Conservation (phyloP, 2,888 invertebrate species). For the Masnerella sp. region DNA sequence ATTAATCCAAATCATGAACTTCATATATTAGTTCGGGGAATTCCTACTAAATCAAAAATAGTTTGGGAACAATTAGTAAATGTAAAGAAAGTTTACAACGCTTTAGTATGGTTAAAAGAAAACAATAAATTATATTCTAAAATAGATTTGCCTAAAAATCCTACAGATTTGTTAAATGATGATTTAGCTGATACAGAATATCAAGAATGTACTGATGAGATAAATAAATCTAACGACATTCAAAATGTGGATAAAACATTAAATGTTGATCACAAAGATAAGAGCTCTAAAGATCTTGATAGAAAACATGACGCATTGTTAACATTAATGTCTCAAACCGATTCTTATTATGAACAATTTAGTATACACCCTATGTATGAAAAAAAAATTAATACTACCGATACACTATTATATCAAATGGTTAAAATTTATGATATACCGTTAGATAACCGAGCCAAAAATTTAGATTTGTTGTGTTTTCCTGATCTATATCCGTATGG, state of each 20-base stretch:
- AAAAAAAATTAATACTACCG: slow-evolving; percentile 6
- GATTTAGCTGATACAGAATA: slow-evolving; percentile 32
- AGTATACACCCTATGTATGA: slow-evolving; percentile 25
- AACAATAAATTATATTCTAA: slow-evolving; percentile 64
- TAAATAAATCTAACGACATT: neutral
- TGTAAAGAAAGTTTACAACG: slow-evolving; percentile 64
- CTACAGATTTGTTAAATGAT: slow-evolving; percentile 27
- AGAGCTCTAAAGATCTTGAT: neutral
- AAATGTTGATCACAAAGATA: neutral
- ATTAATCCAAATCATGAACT: neutral
- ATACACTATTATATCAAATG: no score
- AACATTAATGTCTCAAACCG: neutral
- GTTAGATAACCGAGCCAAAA: slow-evolving; percentile 49
- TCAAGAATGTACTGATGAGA: slow-evolving; percentile 31
- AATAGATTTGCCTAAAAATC: slow-evolving; percentile 62
- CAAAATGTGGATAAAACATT: neutral
- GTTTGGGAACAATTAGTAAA: slow-evolving; percentile 67
- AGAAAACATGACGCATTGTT: slow-evolving; percentile 1
- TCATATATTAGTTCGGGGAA: slow-evolving; percentile 64
- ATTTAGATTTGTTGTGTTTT: slow-evolving; percentile 57
- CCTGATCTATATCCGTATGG: slow-evolving; percentile 60
- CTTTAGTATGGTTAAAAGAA: slow-evolving; percentile 64
- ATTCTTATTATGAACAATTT: slow-evolving; percentile 21
- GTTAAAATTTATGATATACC: no score
- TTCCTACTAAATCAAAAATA: slow-evolving; percentile 64